These are phyloP conservation scores for Trichogramma pretiosum DNA, from an alignment of 1,140 invertebrate species.

Conservation along the genomic window DNA sequence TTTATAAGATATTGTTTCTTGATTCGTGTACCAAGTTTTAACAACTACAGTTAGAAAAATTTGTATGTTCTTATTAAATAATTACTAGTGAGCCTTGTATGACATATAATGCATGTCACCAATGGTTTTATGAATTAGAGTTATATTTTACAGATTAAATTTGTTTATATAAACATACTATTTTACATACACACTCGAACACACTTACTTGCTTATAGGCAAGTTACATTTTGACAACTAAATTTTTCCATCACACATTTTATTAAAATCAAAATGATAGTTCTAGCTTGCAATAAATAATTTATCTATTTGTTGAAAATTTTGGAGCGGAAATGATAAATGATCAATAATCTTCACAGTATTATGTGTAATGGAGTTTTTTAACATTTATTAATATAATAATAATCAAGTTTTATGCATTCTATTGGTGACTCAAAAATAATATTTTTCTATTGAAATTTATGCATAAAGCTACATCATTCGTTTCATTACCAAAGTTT, in stretches of 20 bases:
- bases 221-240: constrained; percentile 16
- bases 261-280: constrained; percentile 16
- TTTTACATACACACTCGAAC: constrained; percentile 33
- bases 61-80: constrained; percentile 6
- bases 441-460: too few relatives aligned
- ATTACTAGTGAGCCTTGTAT: constrained; percentile 6
- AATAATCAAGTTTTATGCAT: constrained; percentile 23
- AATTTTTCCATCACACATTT: constrained; percentile 18
- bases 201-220: constrained; percentile 10
- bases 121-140: constrained; percentile 15
- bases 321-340: too few relatives aligned
- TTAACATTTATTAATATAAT: too few relatives aligned
- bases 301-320: too few relatives aligned
- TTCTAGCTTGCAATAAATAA: constrained; percentile 13
- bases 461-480: too few relatives aligned
- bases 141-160: constrained; percentile 19
- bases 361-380: too few relatives aligned
- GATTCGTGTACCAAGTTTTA: too few relatives aligned
- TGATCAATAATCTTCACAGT: too few relatives aligned
- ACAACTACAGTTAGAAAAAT: constrained; percentile 1
- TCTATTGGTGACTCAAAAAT: too few relatives aligned
- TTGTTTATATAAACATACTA: constrained; percentile 42
- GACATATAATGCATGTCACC: constrained; percentile 5
- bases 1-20: too few relatives aligned
- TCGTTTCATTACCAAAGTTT: too few relatives aligned